These are phyloP conservation scores for Flexamia atlantica DNA, from an alignment of 2,888 invertebrate genomes.

Conservation along the genomic window DNA sequence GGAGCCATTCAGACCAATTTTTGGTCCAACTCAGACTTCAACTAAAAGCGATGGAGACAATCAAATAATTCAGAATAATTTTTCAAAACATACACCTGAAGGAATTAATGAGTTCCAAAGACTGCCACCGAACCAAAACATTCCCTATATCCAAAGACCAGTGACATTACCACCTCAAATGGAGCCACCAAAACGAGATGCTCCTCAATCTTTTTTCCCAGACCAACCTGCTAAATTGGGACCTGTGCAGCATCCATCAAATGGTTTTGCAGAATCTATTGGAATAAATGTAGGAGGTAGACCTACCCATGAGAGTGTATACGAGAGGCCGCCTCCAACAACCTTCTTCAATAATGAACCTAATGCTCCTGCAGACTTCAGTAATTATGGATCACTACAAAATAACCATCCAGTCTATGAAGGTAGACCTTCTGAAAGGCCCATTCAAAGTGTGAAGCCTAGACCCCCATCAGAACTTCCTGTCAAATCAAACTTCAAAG, in stretches of 20 bases:
- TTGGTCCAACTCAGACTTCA: constrained; percentile 67
- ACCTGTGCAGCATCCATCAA: constrained; percentile 40
- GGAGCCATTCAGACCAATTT: constrained; percentile 70
- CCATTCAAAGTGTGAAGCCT: constrained; percentile 37
- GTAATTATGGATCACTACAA: not conserved
- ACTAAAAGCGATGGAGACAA: constrained; percentile 50
- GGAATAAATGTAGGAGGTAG: constrained; percentile 9
- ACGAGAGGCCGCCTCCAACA: constrained; percentile 49
- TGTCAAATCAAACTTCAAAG: constrained; percentile 60
- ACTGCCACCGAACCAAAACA: constrained; percentile 55
- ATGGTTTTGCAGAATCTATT: constrained; percentile 43
- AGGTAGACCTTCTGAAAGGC: constrained; percentile 56
- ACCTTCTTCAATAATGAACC: not conserved
- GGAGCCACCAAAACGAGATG: constrained; percentile 63
- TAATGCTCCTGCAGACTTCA: constrained; percentile 22
- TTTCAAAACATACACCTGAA: constrained; percentile 19
- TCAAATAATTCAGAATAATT: constrained; percentile 42
- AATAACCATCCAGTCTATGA: constrained; percentile 54
- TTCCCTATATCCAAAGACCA: constrained; percentile 49
- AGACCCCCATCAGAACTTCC: constrained; percentile 16
- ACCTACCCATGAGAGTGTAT: constrained; percentile 30
- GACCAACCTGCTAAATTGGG: constrained; percentile 55
- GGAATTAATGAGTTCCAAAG: constrained; percentile 54
- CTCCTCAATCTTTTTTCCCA: constrained; percentile 59
- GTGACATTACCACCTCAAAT: constrained; percentile 24